Conservation (phyloP, 2,888 invertebrate species). For the Ormyrus pomaceus region DNA sequence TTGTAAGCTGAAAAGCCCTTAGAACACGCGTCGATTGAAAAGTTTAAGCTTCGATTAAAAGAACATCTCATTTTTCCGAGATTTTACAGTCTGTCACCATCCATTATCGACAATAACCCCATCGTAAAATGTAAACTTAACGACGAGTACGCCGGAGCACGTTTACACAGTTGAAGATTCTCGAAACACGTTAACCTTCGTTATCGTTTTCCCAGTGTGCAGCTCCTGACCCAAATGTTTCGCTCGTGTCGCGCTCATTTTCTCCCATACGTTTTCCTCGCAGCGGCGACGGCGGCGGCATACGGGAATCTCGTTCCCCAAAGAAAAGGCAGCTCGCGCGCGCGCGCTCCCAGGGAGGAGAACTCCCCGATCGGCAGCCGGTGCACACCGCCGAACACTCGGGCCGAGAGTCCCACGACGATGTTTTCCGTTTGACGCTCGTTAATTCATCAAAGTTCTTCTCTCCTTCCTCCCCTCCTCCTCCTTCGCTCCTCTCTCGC, state of each 20-base stretch:
- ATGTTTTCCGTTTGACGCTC: slow-evolving; percentile 48
- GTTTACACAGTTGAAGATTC: slow-evolving; percentile 20
- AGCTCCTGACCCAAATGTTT: slow-evolving; percentile 42
- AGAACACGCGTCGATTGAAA: too few relatives aligned
- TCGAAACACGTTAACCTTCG: slow-evolving; percentile 10
- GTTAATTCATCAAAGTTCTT: slow-evolving; percentile 52
- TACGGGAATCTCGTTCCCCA: slow-evolving; percentile 8
- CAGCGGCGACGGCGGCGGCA: background rate
- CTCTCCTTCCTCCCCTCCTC: slow-evolving; percentile 20
- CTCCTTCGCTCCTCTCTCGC: background rate
- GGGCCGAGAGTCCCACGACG: slow-evolving; percentile 37
- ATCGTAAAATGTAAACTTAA: background rate
- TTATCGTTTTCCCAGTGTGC: slow-evolving; percentile 28
- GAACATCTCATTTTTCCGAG: too few relatives aligned
- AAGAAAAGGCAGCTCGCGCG: background rate
- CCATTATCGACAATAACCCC: too few relatives aligned
- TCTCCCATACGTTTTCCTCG: slow-evolving; percentile 20
- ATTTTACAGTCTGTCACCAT: too few relatives aligned
- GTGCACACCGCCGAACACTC: background rate
- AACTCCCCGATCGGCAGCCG: slow-evolving; percentile 7
- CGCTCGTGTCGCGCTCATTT: slow-evolving; percentile 29
- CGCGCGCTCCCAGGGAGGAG: background rate
- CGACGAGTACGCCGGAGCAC: background rate
- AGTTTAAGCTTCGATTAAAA: too few relatives aligned
- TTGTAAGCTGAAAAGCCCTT: too few relatives aligned